These are phyloP conservation scores for Fregata magnificens DNA, from an alignment of 2,113 vertebrate species.

Conservation along the genomic window DNA sequence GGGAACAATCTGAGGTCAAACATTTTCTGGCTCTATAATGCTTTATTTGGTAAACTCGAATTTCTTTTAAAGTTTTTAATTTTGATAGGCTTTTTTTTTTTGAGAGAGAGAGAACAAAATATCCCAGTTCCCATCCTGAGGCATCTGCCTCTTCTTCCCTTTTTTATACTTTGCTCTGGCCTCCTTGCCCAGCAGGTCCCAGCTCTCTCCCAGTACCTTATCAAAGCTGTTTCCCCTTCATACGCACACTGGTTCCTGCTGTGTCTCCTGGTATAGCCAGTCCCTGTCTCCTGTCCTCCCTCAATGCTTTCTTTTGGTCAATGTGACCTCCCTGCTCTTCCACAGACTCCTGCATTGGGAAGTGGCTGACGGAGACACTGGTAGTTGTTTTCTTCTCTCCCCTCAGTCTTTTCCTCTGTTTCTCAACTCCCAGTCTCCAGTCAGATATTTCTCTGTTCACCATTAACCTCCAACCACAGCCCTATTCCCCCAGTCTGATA, in stretches of 20 bases:
- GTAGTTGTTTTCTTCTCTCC: background rate
- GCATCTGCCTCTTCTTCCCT: background rate
- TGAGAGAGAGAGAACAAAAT: background rate
- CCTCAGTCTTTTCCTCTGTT: background rate
- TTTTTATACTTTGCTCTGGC: background rate
- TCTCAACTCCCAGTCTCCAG: background rate
- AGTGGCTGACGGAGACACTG: background rate
- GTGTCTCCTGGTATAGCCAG: background rate
- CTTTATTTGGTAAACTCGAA: background rate
- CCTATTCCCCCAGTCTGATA: background rate
- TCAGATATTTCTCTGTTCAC: background rate
- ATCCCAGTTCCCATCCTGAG: background rate
- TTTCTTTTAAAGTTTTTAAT: background rate
- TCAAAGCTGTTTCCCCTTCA: background rate
- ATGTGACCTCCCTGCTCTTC: background rate
- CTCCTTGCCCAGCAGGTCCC: background rate
- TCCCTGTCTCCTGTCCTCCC: background rate
- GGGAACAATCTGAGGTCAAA: background rate
- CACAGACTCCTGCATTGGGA: background rate
- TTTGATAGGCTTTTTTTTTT: fast-evolving
- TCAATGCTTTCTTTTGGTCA: background rate
- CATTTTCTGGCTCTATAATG: background rate
- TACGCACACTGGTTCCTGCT: background rate
- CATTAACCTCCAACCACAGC: background rate
- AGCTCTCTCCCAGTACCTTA: background rate